Evolutionary conservation across 2,797 vertebrate species (phyloP).

Genomic region (Thalassophryne amazonica): DNA sequence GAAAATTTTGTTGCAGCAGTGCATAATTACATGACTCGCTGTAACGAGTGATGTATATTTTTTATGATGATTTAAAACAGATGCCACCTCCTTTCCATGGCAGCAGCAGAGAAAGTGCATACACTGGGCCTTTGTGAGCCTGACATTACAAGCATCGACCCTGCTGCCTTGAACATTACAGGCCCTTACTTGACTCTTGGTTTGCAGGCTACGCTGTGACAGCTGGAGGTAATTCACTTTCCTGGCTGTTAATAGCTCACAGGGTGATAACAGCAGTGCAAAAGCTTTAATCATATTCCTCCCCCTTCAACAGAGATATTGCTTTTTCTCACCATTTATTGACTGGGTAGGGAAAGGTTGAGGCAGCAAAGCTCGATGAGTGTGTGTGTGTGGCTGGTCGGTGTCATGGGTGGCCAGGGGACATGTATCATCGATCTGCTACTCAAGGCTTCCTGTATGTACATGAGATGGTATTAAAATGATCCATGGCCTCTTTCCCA

Average conservation of each 20-base stretch:
- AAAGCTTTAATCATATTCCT: constrained; percentile 74
- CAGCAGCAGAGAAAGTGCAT: too few species aligned
- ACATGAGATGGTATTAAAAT: constrained; percentile 68
- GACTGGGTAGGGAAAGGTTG: constrained; percentile 24
- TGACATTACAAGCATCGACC: constrained; percentile 40
- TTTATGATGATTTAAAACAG: too few species aligned
- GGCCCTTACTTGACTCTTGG: constrained; percentile 50
- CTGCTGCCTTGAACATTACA: constrained; percentile 32
- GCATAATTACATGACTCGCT: too few species aligned
- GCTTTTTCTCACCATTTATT: constrained; percentile 67
- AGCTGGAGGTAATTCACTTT: constrained; percentile 75
- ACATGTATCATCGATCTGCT: constrained; percentile 61
- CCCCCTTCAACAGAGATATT: constrained; percentile 70
- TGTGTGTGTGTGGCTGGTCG: constrained; percentile 14
- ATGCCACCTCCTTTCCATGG: too few species aligned
- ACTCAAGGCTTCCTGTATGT: constrained; percentile 59
- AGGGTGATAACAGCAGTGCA: constrained; percentile 56
- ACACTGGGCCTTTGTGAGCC: constrained; percentile 13
- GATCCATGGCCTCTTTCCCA: constrained; percentile 61
- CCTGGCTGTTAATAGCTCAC: constrained; percentile 62
- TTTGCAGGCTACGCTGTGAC: constrained; percentile 60
- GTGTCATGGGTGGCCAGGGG: constrained; percentile 49
- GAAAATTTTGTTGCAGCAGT: too few species aligned
- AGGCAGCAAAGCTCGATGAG: too few species aligned
- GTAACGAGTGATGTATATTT: too few species aligned